Evolutionary conservation across 1,140 invertebrate genomes (phyloP), one percentile per base, ranked within the genome.

Genomic region (Bradynema listronoti): DNA sequence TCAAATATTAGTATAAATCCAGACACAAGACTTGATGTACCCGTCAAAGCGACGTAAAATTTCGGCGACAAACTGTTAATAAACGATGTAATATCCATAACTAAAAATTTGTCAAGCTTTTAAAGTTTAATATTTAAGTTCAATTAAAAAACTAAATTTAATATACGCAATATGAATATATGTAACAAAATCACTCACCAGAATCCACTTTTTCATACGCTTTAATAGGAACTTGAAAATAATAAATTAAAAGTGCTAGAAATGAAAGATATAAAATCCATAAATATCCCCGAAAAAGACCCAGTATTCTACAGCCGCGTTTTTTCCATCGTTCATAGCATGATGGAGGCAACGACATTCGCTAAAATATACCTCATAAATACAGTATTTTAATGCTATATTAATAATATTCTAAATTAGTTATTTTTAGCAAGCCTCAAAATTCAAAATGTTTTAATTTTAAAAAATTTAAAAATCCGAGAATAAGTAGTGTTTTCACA

Each of bases 1-100:
- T 98, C 93, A 82, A 97, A 96, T 73, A 97, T 94, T 66, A 98
- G 82, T 72, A 98, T 97, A 25, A 97, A 81, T 25, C 92, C 93
- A 2, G 92, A 97, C 66, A 98, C 96, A 4, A 97, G 82, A 0
- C 91, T 95, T 6, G 92, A 97, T 5, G 93, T 97, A 59, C 92
- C 93, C 30, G 93, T 97, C 34, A 97, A 81, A 19, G 93, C 93
- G 42, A 97, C 92, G 80, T 98, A 97, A 81, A 98, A 98, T 81
- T 97, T 97, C 64, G 93, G 93, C 51, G 93, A 97, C 69, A 98
- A 81, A 22, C 91, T 94, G 76, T 88, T 93, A 70, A 97, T 65
- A 27, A 36, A 34, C 29, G 7, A 49, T 24, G 14, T 39, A 0
- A 24, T 11, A 64, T 64, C 14, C 9, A 9, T 9, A 22, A 11